A percentile compares a stretch with the other conserved stretches of the same genome.
phyloP scores from a whole-genome alignment of 2,113 vertebrate species.

The Struthidea cinerea region DNA sequence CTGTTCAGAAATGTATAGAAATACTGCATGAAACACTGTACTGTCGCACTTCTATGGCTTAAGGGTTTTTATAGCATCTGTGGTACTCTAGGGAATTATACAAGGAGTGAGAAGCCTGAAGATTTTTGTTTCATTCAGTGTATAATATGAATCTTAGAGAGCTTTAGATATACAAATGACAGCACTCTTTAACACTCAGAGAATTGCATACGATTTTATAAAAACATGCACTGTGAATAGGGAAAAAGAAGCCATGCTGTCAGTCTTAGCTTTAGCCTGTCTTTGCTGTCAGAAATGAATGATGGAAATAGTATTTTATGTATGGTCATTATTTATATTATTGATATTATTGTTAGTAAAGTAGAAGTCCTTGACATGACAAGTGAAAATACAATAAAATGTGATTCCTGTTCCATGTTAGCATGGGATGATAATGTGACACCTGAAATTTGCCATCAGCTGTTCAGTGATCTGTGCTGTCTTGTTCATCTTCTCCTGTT shows the following conservation, averaged over 20 bases:
- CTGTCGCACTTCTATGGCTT: background rate
- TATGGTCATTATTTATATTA: background rate
- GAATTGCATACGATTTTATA: background rate
- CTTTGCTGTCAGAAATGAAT: background rate
- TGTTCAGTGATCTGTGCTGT: background rate
- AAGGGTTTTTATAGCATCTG: conserved; percentile 3
- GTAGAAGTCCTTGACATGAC: background rate
- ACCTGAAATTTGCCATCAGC: background rate
- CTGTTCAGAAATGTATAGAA: background rate
- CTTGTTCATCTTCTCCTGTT: background rate
- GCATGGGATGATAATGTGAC: background rate
- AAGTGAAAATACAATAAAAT: background rate
- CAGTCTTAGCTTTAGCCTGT: background rate
- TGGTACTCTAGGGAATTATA: background rate
- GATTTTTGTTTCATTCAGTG: conserved; percentile 12
- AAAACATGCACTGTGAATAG: background rate
- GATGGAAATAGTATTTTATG: background rate
- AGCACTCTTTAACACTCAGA: background rate
- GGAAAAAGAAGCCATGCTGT: background rate
- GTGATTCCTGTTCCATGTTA: background rate
- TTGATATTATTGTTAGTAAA: background rate
- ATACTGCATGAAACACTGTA: background rate
- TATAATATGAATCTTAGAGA: background rate
- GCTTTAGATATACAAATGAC: conserved; percentile 2
- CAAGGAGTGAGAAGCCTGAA: background rate